A percentile compares a stretch with the other conserved stretches of the same genome.
phyloP scores from a whole-genome alignment of 2,797 vertebrate species.

The Scarus forsteni region DNA sequence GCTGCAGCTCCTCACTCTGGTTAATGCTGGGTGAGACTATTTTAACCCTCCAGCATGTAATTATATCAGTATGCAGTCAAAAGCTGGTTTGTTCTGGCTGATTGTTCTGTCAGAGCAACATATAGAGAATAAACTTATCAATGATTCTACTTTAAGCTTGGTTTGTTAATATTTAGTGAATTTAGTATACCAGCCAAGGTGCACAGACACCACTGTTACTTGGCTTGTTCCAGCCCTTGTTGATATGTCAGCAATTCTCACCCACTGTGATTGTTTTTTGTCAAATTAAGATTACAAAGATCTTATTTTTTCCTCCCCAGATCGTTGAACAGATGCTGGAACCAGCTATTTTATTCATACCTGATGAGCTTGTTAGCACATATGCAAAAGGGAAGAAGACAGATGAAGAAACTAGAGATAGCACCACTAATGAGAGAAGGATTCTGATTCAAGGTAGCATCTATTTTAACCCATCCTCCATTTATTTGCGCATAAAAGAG shows the following conservation, averaged over 20 bases:
- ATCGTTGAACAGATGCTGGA: conserved; percentile 1
- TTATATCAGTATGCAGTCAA: too few relatives aligned
- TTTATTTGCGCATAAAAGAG: conserved; percentile 64
- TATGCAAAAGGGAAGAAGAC: conserved; percentile 1
- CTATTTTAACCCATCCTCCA: conserved; percentile 56
- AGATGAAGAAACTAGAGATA: conserved; percentile 37
- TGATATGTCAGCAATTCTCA: neutral
- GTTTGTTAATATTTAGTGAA: too few relatives aligned
- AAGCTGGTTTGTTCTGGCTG: too few relatives aligned
- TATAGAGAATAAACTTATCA: too few relatives aligned
- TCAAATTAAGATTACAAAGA: conserved; percentile 26
- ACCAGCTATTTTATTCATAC: conserved; percentile 4
- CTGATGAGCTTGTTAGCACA: conserved; percentile 17
- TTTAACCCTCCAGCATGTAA: too few relatives aligned
- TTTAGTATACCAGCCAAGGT: too few relatives aligned
- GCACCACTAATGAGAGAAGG: conserved; percentile 43
- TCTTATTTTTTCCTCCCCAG: conserved; percentile 1
- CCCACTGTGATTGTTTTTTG: conserved; percentile 17
- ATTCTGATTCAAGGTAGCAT: conserved; percentile 66
- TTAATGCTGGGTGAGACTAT: too few relatives aligned
- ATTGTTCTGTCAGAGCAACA: too few relatives aligned
- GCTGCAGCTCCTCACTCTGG: too few relatives aligned
- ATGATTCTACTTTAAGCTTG: too few relatives aligned
- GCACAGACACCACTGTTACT: too few relatives aligned
- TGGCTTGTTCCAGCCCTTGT: too few relatives aligned